Evolutionary conservation across 2,797 vertebrate genomes (phyloP), one percentile per base, ranked within the genome.

Genomic region (Enteromius thamalakanensis): DNA sequence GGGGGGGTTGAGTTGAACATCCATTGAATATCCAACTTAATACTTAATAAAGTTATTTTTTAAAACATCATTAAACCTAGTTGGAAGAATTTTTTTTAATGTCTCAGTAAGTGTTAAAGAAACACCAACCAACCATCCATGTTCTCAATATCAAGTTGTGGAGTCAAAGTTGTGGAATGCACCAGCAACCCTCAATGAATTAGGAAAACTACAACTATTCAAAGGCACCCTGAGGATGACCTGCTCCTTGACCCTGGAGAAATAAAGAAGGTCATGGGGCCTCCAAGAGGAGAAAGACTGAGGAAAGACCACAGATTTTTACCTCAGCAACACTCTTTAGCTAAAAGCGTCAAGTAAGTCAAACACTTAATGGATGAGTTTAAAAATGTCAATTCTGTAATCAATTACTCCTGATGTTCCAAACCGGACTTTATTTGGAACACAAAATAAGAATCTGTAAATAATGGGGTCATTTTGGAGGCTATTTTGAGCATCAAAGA

Each of bases 231-330:
- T 76, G 80, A 55, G 86, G 69, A 88, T 79, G 86, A 55, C 60
- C 45, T 90, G 91, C 49, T 89, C 90, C 90, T 90, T 94, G 62
- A 94, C 89, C 91, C 87, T 76, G 3, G 2, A 82, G 92, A 90
- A 94, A 93, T 90, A 86, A 68, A 64, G 4, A 81, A 86, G 92
- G 93, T 93, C 92, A 93, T 91, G 86, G 78, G 83, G 87, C 87
- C 87, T 80, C 47, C 75, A 81, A 89, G 86, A 86, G 75, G 82
- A 89, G 76, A 64, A 72, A 78, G 32, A 34, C 42, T 17, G n/a
- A 40, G 53, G 11, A 85, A 77, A 23, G 6, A 26, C 40, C 55
- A 53, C 32, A 17, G 26, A 53, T 51, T 76, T 72, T 72, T 71
- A 69, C 75, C 29, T 82, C 55, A 71, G 34, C 62, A 84, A 11